Base-by-base conservation (phyloP, 2,888 invertebrate genomes). In the Abrostola tripartita region DNA sequence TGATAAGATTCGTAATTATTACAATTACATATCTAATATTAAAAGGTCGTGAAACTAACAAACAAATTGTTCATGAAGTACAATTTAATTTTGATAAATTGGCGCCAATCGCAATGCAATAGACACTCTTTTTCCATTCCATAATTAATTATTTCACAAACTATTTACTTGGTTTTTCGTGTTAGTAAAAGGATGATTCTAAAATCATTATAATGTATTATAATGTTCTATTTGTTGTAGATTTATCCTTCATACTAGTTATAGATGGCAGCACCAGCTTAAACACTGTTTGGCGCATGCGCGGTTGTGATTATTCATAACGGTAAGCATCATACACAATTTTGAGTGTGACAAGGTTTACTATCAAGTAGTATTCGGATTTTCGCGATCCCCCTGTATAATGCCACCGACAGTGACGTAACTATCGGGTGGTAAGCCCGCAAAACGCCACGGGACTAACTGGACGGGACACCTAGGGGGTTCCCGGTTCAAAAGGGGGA, bases 1-100 rank as follows among this genome's bases (percentile, higher is more conserved):
- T 89, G 87, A 88, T 89, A 88, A 81, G 83, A 72, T 76, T 80
- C 79, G 69, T 83, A 77, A 76, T 78, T 68, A 74, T 78, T 59
- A 71, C 52, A 78, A 83, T 82, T 79, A 82, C 86, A 87, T 86
- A 87, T 86, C 84, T 80, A 61, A 50, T 66, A 60, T 65, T 53
- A 65, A 76, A 73, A 71, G 61, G 67, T 50, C 70, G 61, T 69
- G 76, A 65, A 61, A 42, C 5, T 35, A n/a, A 47, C 37, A 37
- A 56, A 59, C 56, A 51, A 53, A 62, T 59, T 68, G 55, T 72
- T 67, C 10, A 14, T 61, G 41, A 67, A 69, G 69, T 74, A 76
- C 76, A 78, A 68, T 64, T 64, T 42, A 50, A 51, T 59, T 55
- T 57, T 49, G 36, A 52, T 61, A 47, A 62, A 65, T 74, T 77